These are phyloP conservation scores for Carcina quercana DNA, from an alignment of 2,888 invertebrate species.

Conservation along the genomic window DNA sequence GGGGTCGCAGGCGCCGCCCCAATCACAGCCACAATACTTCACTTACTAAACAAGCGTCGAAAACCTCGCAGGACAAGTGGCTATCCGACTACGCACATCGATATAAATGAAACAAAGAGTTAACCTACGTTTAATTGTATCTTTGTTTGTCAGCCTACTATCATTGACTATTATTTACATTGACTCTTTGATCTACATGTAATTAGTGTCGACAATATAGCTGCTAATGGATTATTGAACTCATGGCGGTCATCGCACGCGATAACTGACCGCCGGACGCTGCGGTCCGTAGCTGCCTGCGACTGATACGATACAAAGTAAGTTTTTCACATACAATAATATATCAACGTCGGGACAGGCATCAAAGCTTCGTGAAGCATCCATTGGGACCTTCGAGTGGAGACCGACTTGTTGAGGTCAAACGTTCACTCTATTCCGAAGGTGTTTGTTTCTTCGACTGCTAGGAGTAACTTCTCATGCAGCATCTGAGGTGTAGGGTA, in stretches of 20 bases:
- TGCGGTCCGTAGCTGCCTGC: no score
- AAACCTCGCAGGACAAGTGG: slow-evolving; percentile 37
- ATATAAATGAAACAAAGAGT: slow-evolving; percentile 29
- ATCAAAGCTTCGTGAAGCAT: no score
- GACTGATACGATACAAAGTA: no score
- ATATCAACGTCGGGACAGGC: no score
- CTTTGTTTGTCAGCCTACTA: slow-evolving; percentile 44
- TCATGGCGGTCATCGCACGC: slow-evolving; percentile 19
- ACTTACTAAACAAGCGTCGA: slow-evolving; percentile 57
- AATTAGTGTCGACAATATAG: slow-evolving; percentile 36
- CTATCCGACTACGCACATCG: slow-evolving; percentile 43
- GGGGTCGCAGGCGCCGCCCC: slow-evolving; percentile 53
- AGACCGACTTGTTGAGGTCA: no score
- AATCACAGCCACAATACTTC: slow-evolving; percentile 70
- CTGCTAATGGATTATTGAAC: slow-evolving; percentile 22
- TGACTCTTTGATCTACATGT: slow-evolving; percentile 32
- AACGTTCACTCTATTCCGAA: slow-evolving; percentile 95
- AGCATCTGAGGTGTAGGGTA: slow-evolving; percentile 94
- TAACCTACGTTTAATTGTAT: slow-evolving; percentile 24
- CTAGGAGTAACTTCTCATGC: slow-evolving; percentile 92
- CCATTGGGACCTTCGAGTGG: no score
- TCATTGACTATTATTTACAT: slow-evolving; percentile 61
- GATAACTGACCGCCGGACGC: no score
- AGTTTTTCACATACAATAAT: no score
- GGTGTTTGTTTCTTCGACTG: slow-evolving; percentile 96